Evolutionary conservation across 2,888 invertebrate species (phyloP).

Genomic region (Drosophila diplacantha): DNA sequence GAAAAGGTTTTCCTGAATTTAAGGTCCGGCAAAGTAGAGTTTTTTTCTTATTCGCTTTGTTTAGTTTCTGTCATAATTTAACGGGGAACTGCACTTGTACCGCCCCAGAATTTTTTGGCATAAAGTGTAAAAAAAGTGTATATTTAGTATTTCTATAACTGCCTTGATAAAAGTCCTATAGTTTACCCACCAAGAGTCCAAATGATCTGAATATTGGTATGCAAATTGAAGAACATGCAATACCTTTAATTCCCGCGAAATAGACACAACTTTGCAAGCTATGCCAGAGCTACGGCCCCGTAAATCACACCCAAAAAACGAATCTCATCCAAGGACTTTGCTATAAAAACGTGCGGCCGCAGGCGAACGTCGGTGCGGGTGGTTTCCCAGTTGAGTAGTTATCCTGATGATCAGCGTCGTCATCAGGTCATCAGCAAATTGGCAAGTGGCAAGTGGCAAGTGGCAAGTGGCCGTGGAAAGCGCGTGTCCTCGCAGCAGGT

Average conservation of each 20-base stretch:
- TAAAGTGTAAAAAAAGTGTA: too few relatives aligned
- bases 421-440: conserved; percentile 58
- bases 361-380: conserved; percentile 10
- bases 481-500: conserved; percentile 66
- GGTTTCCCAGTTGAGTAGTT: conserved; percentile 59
- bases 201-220: not conserved
- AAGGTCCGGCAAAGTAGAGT: too few relatives aligned
- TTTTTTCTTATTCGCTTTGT: too few relatives aligned
- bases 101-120: too few relatives aligned
- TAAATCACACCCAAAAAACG: conserved; percentile 11
- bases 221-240: not conserved
- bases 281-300: not conserved
- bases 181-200: fast-evolving
- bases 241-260: not conserved
- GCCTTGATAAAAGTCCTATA: not conserved
- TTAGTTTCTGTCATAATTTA: too few relatives aligned
- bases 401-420: conserved; percentile 29
- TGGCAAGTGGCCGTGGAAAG: conserved; percentile 43
- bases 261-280: not conserved
- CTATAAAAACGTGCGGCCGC: conserved; percentile 13
- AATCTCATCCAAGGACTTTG: conserved; percentile 1
- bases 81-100: too few relatives aligned
- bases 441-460: conserved; percentile 56
- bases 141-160: too few relatives aligned
- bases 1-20: too few relatives aligned